Conservation (phyloP, 2,113 vertebrate genomes). For the Phrynocephalus versicolor region DNA sequence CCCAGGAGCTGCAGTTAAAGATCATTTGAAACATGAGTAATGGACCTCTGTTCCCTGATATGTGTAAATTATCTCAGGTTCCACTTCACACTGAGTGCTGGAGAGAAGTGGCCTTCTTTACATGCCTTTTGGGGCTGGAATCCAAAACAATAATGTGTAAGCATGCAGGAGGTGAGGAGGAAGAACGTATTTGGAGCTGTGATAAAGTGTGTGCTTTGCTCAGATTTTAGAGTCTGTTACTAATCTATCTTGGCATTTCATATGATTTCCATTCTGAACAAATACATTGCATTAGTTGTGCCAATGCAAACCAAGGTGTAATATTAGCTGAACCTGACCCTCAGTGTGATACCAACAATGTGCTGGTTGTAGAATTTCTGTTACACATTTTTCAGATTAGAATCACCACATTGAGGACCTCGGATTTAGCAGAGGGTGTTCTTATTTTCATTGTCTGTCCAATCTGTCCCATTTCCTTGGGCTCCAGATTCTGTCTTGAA, state of each 20-base stretch:
- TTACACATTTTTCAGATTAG: background rate
- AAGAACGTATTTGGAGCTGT: background rate
- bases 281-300: constrained; percentile 11
- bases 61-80: background rate
- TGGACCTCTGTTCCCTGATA: background rate
- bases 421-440: background rate
- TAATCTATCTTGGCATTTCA: background rate
- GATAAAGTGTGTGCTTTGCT: background rate
- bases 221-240: background rate
- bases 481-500: background rate
- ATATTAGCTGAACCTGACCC: accelerated
- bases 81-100: background rate
- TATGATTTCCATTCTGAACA: constrained; percentile 11
- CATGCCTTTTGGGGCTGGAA: background rate
- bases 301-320: background rate
- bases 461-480: background rate
- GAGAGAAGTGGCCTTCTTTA: background rate
- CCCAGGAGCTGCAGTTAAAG: background rate
- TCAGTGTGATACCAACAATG: accelerated
- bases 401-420: constrained; percentile 1
- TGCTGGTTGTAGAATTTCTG: background rate
- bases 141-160: background rate
- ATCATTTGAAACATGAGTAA: constrained; percentile 19
- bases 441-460: background rate
- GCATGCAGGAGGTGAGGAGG: background rate